Conservation (phyloP, 64 coral and sea anemone genomes). For the Pocillopora damicornis region DNA sequence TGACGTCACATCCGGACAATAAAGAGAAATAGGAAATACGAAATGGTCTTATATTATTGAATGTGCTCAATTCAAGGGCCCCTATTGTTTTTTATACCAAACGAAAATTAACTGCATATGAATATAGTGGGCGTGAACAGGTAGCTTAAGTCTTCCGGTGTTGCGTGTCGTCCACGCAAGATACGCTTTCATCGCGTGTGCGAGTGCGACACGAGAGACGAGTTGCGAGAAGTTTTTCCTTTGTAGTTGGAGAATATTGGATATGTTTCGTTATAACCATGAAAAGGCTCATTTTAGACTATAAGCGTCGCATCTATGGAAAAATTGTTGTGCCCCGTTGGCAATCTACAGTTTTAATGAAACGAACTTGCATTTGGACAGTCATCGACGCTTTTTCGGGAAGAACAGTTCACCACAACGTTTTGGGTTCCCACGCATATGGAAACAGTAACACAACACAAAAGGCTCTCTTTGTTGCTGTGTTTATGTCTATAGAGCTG, state of each 20-base stretch:
- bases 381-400: too few relatives aligned
- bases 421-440: background rate
- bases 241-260: background rate
- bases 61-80: background rate
- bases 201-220: background rate
- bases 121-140: background rate
- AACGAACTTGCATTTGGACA: too few relatives aligned
- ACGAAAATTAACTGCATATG: background rate
- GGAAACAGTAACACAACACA: background rate
- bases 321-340: background rate
- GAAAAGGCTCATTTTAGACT: background rate
- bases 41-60: slow-evolving; percentile 30
- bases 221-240: too few relatives aligned
- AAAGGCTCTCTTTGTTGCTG: background rate
- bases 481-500: background rate
- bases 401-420: background rate
- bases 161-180: background rate
- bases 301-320: background rate
- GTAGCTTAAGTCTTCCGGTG: slow-evolving; percentile 33
- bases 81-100: slow-evolving; percentile 19
- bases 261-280: background rate
- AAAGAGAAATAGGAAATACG: slow-evolving; percentile 29
- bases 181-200: background rate
- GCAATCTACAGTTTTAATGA: background rate
- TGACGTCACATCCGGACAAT: slow-evolving; percentile 39